Percentiles rank a stretch among this genome's conserved stretches.
These are phyloP conservation scores for Monoplex corrugatus DNA, from an alignment of 2,888 invertebrate genomes.

Conservation along the genomic window DNA sequence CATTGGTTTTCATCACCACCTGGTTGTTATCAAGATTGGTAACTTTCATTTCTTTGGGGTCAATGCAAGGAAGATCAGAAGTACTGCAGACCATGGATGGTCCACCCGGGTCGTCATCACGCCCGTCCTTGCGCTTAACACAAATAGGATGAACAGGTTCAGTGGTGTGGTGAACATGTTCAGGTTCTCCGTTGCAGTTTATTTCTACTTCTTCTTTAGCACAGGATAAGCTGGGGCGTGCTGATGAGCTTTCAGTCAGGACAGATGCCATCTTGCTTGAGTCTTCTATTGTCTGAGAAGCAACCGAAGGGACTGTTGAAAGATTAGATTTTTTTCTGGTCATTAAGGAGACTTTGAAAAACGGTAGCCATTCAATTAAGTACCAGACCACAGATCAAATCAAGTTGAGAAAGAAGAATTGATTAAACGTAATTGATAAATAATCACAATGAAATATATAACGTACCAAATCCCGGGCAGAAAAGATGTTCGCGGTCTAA, in stretches of 20 bases:
- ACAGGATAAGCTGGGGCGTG: neutral
- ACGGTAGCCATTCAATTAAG: too few relatives aligned
- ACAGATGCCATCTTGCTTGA: neutral
- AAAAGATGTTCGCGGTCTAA: too few relatives aligned
- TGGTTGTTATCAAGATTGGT: too few relatives aligned
- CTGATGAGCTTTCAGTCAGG: conserved; percentile 3
- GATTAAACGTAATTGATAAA: neutral
- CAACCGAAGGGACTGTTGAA: neutral
- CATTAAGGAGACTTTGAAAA: too few relatives aligned
- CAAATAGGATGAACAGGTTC: too few relatives aligned
- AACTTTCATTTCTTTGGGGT: neutral
- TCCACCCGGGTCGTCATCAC: neutral
- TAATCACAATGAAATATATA: neutral
- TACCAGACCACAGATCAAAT: neutral
- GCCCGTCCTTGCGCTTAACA: neutral
- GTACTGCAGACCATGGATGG: neutral
- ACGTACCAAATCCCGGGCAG: too few relatives aligned
- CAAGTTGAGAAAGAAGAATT: neutral
- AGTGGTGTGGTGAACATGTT: neutral
- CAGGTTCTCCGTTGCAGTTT: neutral
- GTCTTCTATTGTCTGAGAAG: neutral
- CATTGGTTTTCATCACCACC: neutral
- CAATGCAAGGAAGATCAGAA: neutral
- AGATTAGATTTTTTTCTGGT: neutral
- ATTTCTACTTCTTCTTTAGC: conserved; percentile 9